These are phyloP conservation scores for Himalopsyche anomala DNA, from an alignment of 2,888 invertebrate species.

Conservation along the genomic window DNA sequence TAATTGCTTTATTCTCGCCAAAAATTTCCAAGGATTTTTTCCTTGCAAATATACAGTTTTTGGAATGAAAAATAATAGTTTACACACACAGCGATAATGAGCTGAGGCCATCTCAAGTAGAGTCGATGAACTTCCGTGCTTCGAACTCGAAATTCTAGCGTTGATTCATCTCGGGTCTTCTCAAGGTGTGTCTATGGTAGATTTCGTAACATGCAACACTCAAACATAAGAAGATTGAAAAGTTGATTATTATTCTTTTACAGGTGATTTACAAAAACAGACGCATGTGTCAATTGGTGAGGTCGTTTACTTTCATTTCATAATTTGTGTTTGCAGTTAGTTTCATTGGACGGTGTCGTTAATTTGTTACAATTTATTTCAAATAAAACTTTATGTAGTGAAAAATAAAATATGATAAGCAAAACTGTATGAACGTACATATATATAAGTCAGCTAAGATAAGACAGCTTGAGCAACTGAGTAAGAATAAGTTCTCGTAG, in stretches of 20 bases:
- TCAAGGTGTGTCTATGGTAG: constrained; percentile 17
- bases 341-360: no score
- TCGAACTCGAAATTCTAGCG: background rate
- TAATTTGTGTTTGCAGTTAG: background rate
- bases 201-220: background rate
- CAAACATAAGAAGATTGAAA: background rate
- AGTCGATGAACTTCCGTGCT: constrained; percentile 25
- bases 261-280: no score
- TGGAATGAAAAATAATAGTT: background rate
- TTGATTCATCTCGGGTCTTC: background rate
- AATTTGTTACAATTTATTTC: no score
- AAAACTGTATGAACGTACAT: no score
- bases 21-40: constrained; percentile 22
- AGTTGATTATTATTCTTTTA: background rate
- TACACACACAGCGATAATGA: background rate
- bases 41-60: constrained; percentile 8
- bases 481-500: no score
- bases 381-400: no score
- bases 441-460: no score
- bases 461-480: no score
- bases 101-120: background rate
- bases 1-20: constrained; percentile 14
- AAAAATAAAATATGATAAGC: no score
- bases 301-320: constrained; percentile 19
- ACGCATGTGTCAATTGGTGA: background rate